A percentile compares a stretch with the other conserved stretches of the same genome.
phyloP scores from a whole-genome alignment of 2,797 vertebrate species.

The Paramormyrops hopkinsi region DNA sequence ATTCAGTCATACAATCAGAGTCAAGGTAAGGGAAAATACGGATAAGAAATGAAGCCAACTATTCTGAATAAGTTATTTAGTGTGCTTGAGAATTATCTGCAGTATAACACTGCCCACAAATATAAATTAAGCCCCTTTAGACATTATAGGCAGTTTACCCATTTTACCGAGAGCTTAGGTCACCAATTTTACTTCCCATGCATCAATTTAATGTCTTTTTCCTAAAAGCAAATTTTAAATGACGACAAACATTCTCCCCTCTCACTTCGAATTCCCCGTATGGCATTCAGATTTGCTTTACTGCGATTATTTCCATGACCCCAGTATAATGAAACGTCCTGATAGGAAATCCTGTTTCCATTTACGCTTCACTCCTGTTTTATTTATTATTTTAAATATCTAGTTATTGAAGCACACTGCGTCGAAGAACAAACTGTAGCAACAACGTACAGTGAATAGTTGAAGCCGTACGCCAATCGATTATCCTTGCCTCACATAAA shows the following conservation, averaged over 20 bases:
- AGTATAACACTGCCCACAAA: background rate
- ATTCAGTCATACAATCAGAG: background rate
- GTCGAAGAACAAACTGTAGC: background rate
- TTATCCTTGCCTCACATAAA: background rate
- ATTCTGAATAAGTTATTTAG: background rate
- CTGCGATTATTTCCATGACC: background rate
- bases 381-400: background rate
- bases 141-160: background rate
- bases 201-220: background rate
- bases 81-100: background rate
- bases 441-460: background rate
- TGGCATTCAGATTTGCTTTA: background rate
- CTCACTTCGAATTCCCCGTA: background rate
- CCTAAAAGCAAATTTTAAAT: background rate
- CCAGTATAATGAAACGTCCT: constrained; percentile 4
- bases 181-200: background rate
- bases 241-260: background rate
- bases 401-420: background rate
- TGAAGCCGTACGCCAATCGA: background rate
- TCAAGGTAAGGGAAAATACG: background rate
- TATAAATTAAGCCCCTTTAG: background rate
- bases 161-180: background rate
- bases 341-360: constrained; percentile 16
- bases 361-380: background rate
- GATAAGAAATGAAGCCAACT: background rate